A percentile compares a stretch with the other conserved stretches of the same genome.
These are phyloP conservation scores for Drosophila murphyi DNA, from an alignment of 1,140 invertebrate genomes.

Conservation along the genomic window DNA sequence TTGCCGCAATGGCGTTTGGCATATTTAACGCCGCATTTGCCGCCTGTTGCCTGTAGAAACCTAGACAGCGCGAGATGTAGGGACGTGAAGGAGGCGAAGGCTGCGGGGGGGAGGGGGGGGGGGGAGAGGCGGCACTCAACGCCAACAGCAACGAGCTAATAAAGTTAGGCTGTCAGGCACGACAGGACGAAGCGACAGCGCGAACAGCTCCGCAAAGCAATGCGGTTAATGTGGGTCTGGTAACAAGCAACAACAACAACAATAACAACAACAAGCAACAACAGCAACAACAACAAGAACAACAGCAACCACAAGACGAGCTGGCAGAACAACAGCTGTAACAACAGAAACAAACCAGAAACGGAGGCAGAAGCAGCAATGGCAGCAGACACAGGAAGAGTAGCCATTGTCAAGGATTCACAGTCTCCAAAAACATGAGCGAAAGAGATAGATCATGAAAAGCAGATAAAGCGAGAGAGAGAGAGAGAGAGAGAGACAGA, in stretches of 20 bases:
- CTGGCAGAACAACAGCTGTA: constrained; percentile 4
- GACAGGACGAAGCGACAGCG: constrained; percentile 42
- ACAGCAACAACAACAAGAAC: neutral
- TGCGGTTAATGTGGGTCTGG: constrained; percentile 56
- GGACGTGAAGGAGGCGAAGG: neutral
- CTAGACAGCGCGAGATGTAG: neutral
- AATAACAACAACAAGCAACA: constrained; percentile 3
- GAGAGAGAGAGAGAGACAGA: neutral
- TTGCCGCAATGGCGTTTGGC: constrained; percentile 61
- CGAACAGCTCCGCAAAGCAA: constrained; percentile 56
- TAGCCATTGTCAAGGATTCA: constrained; percentile 47
- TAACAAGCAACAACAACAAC: constrained; percentile 10
- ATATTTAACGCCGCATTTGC: constrained; percentile 49
- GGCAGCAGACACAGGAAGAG: constrained; percentile 10
- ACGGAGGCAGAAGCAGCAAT: too few relatives aligned
- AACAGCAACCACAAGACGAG: neutral
- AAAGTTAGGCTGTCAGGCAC: constrained; percentile 74
- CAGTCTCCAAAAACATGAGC: constrained; percentile 14
- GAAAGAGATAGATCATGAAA: neutral
- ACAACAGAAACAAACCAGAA: neutral
- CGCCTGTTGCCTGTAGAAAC: constrained; percentile 57
- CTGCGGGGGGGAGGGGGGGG: neutral
- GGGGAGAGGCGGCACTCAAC: constrained; percentile 47
- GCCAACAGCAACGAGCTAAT: constrained; percentile 72
- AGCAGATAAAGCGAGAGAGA: neutral